A percentile compares a stretch with the other conserved stretches of the same genome.
Conservation (phyloP, 2,888 invertebrate genomes). For the Dendrolimus houi region DNA sequence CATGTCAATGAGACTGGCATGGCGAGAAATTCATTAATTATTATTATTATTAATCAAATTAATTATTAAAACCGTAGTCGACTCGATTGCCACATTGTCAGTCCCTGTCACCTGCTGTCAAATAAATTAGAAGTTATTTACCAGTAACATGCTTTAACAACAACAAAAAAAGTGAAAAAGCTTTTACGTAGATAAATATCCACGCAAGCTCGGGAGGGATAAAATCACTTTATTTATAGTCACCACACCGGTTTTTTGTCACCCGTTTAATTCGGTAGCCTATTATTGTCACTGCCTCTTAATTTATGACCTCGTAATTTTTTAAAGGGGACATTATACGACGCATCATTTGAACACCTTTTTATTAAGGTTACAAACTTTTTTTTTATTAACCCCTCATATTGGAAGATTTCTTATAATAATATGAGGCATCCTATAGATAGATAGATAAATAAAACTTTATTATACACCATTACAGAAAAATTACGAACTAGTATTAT, state of each 20-base stretch:
- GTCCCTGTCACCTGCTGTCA: not conserved
- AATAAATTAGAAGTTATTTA: not conserved
- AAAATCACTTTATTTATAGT: not conserved
- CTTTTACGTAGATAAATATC: not conserved
- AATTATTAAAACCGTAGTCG: too few relatives aligned
- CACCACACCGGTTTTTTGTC: not conserved
- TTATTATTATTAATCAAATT: too few relatives aligned
- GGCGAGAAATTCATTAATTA: too few relatives aligned
- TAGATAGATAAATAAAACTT: too few relatives aligned
- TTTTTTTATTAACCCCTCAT: too few relatives aligned
- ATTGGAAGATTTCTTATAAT: too few relatives aligned
- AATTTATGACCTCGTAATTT: not conserved
- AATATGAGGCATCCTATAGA: too few relatives aligned
- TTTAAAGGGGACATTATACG: not conserved
- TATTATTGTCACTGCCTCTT: not conserved
- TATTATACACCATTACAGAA: too few relatives aligned
- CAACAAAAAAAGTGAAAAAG: not conserved
- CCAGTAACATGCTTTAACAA: not conserved
- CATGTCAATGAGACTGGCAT: too few relatives aligned
- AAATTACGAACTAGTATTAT: too few relatives aligned
- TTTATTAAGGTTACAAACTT: too few relatives aligned
- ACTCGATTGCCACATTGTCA: not conserved
- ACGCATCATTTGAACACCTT: not conserved
- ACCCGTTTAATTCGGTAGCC: not conserved
- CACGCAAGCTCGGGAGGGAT: not conserved